Conservation (phyloP, 2,888 invertebrate species). For the Serrognathus titanus region DNA sequence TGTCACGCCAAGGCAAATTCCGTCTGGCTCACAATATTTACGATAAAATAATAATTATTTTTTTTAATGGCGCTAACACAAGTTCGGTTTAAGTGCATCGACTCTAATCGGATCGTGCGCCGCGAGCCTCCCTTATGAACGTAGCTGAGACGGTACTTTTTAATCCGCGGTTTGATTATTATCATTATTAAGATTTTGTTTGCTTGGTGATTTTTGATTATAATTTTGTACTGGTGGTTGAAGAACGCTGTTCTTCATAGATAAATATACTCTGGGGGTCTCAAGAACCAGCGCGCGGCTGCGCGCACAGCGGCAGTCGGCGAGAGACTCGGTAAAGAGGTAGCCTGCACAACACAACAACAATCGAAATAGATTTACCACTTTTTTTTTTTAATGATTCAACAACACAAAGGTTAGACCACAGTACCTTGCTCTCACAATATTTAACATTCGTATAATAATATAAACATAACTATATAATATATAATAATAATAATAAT, state of each 20-base stretch:
- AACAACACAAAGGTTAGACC: constrained; percentile 41
- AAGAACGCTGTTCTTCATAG: constrained; percentile 24
- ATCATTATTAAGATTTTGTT: too few species aligned
- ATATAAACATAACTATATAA: constrained; percentile 27
- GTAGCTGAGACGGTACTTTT: too few species aligned
- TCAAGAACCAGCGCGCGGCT: constrained; percentile 33
- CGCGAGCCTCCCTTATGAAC: too few species aligned
- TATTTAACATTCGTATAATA: constrained; percentile 32
- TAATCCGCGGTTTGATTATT: too few species aligned
- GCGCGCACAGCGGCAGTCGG: constrained; percentile 27
- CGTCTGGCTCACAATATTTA: too few species aligned
- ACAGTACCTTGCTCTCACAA: constrained; percentile 45
- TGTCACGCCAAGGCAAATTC: too few species aligned
- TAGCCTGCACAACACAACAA: constrained; percentile 41
- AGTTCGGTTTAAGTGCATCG: too few species aligned
- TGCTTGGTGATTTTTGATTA: too few species aligned
- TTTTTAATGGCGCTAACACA: too few species aligned
- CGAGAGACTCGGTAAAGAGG: constrained; percentile 38
- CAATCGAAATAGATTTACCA: constrained; percentile 30
- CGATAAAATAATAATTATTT: too few species aligned
- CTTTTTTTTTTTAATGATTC: constrained; percentile 36
- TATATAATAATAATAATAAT: constrained; percentile 30
- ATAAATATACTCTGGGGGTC: constrained; percentile 34
- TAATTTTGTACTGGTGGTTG: constrained; percentile 3
- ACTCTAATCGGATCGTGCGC: too few species aligned